These are phyloP conservation scores for Panagrolaimus sp. DNA, from an alignment of 1,140 invertebrate genomes.

Conservation along the genomic window DNA sequence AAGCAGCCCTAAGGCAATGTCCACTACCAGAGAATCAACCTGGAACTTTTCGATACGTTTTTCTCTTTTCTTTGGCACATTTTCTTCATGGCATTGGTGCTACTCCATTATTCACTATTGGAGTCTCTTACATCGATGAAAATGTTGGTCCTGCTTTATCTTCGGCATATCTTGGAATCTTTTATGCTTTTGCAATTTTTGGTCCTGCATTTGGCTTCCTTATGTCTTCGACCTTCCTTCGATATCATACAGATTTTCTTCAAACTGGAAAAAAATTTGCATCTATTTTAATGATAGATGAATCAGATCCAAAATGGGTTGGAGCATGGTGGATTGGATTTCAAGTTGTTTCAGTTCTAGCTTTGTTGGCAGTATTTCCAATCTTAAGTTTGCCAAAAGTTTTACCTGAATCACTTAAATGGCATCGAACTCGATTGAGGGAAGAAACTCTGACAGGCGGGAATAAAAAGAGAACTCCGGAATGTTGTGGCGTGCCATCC, in stretches of 20 bases:
- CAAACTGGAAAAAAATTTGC: constrained; percentile 47
- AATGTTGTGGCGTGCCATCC: constrained; percentile 58
- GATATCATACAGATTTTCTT: constrained; percentile 57
- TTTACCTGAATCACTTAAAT: constrained; percentile 57
- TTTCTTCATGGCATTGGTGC: constrained; percentile 60
- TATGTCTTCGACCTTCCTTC: constrained; percentile 48
- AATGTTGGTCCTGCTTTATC: constrained; percentile 57
- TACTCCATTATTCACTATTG: constrained; percentile 59
- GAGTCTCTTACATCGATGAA: constrained; percentile 59
- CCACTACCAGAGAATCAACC: constrained; percentile 53
- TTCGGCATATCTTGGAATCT: constrained; percentile 57
- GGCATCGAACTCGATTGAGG: constrained; percentile 56
- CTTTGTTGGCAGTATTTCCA: constrained; percentile 52
- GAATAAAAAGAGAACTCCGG: constrained; percentile 51
- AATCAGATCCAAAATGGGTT: constrained; percentile 59
- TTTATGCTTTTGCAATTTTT: constrained; percentile 59
- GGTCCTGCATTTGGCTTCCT: constrained; percentile 58
- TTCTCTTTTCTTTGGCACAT: constrained; percentile 59
- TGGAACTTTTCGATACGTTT: constrained; percentile 53
- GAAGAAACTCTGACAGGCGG: constrained; percentile 49
- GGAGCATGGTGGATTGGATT: constrained; percentile 59
- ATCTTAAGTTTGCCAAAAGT: constrained; percentile 56
- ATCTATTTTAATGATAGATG: constrained; percentile 42
- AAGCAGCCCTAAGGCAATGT: constrained; percentile 42
- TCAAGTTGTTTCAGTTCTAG: constrained; percentile 47